A percentile compares a stretch with the other conserved stretches of the same genome.
phyloP scores from a whole-genome alignment of 2,888 invertebrate species.

The Cataglyphis cursor region DNA sequence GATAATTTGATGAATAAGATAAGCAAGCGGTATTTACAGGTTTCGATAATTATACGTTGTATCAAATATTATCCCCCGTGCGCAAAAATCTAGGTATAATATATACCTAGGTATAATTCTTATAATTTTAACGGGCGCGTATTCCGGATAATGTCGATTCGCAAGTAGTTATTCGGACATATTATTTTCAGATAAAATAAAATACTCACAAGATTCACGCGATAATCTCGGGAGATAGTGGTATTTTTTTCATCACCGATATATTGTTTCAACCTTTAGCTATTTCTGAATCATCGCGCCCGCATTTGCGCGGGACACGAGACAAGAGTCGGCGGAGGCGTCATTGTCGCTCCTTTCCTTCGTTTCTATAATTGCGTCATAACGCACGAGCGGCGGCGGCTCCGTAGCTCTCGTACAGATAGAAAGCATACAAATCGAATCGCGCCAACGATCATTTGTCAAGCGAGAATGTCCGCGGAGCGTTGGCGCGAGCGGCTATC shows the following conservation, averaged over 20 bases:
- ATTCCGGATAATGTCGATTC: slow-evolving; percentile 3
- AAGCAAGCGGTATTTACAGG: not conserved
- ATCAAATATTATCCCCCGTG: not conserved
- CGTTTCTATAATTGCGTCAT: slow-evolving; percentile 75
- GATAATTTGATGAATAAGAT: slow-evolving; percentile 13
- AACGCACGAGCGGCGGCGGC: slow-evolving; percentile 58
- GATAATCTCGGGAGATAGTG: not conserved
- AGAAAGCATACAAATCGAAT: slow-evolving; percentile 80
- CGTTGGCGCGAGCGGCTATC: slow-evolving; percentile 65
- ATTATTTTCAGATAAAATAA: slow-evolving; percentile 22
- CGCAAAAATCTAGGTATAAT: not conserved
- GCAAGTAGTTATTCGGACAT: not conserved
- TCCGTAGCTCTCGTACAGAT: slow-evolving; percentile 58
- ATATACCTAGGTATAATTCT: not conserved
- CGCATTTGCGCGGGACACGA: slow-evolving; percentile 56
- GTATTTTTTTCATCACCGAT: slow-evolving; percentile 42
- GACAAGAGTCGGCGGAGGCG: slow-evolving; percentile 70
- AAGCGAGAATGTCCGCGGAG: slow-evolving; percentile 70
- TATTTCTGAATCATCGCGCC: slow-evolving; percentile 46
- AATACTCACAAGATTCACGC: slow-evolving; percentile 2
- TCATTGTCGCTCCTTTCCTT: slow-evolving; percentile 73
- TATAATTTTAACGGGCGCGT: not conserved
- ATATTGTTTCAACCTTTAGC: slow-evolving; percentile 28
- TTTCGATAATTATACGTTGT: not conserved
- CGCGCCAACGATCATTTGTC: slow-evolving; percentile 79